Evolutionary conservation across 2,113 vertebrate genomes (phyloP).

Genomic region (Bufo gargarizans): DNA sequence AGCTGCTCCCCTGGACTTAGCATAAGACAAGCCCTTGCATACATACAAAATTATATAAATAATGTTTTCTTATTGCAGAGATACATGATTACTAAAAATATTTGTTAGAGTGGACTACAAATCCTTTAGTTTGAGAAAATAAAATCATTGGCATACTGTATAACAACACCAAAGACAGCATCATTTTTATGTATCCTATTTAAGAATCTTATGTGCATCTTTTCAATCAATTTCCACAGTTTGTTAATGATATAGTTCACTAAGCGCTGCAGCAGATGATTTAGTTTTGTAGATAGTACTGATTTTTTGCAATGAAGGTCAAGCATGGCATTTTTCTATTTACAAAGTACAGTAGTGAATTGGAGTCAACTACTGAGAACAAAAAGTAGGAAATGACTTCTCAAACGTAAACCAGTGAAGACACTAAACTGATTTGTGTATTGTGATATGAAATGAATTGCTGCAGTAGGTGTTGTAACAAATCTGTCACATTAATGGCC

Average conservation of each 20-base stretch:
- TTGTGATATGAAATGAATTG: conserved; percentile 47
- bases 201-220: background rate
- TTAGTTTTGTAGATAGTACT: background rate
- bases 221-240: background rate
- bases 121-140: background rate
- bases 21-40: too few relatives aligned
- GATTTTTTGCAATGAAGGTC: background rate
- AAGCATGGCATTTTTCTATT: background rate
- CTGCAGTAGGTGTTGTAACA: conserved; percentile 30
- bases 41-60: too few relatives aligned
- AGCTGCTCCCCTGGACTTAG: too few relatives aligned
- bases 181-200: background rate
- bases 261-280: background rate
- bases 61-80: too few relatives aligned
- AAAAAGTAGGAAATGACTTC: background rate
- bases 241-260: background rate
- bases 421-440: conserved; percentile 39
- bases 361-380: background rate
- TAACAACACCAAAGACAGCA: background rate
- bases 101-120: too few relatives aligned
- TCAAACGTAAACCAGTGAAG: conserved; percentile 32
- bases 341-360: conserved; percentile 3
- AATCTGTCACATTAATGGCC: conserved; percentile 48
- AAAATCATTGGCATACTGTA: background rate
- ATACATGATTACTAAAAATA: too few relatives aligned